Base-by-base conservation (phyloP, 1,140 invertebrate genomes). In the Cotesia chilonis region DNA sequence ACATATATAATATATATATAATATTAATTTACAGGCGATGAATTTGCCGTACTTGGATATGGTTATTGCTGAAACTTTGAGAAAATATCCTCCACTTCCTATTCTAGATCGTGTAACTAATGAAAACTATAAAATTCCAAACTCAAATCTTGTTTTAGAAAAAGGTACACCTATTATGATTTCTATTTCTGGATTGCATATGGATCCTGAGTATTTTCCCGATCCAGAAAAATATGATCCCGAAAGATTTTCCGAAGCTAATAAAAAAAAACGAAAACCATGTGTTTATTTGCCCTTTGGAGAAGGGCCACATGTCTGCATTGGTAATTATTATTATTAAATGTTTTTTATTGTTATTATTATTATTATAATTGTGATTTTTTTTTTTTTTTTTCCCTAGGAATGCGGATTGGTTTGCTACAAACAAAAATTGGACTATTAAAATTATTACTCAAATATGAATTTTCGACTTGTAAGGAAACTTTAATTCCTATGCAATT, bases 191-290 rank as follows among this genome's bases (percentile, higher is more conserved):
- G 87, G 82, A 4, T 74, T 89, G 0, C 88, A 89, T 7, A 78
- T 76, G 4, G 89, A 92, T 76, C 79, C 87, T 0, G 79, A 90
- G 65, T 86, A 88, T 71, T 94, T 88, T 80, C 89, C 91, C 0
- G 84, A 93, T 68, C 92, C 93, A 0, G 83, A 91, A 12, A 81
- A 80, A 9, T 94, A 91, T 77, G 87, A 92, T 83, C 93, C 93
- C 0, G 89, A 92, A 73, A 83, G 92, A 61, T 94, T 93, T 79
- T 78, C 86, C 0, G 85, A 88, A 10, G 84, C 85, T 41, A 87
- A 87, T 55, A 84, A 83, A 41, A 72, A 69, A 1, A 70, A 81
- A 52, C 79, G 83, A 65, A 68, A 79, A 59, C 74, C 79, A 3
- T 85, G 76, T 68, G 81, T 82, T 1, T 90, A 87, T 75, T 77